Evolutionary conservation across 53 echinoderm and acorn worm species (phyloP).

Genomic region (Holothuria leucospilota): DNA sequence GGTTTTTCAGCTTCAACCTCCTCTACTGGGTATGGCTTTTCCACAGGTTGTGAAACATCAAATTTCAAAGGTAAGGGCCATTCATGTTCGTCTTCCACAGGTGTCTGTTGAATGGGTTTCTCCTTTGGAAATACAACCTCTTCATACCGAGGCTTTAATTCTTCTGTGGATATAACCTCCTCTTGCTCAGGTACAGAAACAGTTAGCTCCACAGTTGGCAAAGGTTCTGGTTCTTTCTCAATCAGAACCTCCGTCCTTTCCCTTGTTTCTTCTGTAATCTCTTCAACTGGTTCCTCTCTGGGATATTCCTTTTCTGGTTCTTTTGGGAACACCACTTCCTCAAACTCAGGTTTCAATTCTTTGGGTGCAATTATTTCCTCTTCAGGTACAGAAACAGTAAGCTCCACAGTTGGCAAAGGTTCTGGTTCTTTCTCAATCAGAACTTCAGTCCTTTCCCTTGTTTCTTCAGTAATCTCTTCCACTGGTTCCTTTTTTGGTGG

Average conservation of each 20-base stretch:
- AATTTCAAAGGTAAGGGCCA: not conserved
- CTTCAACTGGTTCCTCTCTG: conserved; percentile 39
- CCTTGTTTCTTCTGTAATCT: conserved; percentile 49
- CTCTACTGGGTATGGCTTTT: conserved; percentile 69
- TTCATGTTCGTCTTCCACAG: not conserved
- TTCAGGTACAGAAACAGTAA: conserved; percentile 31
- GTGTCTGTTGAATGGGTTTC: conserved; percentile 10
- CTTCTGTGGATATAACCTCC: not conserved
- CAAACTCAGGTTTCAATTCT: conserved; percentile 41
- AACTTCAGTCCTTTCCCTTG: conserved; percentile 56
- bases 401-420: conserved; percentile 45
- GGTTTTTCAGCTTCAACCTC: conserved; percentile 69
- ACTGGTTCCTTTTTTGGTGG: conserved; percentile 32
- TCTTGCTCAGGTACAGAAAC: conserved; percentile 61
- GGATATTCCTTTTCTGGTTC: conserved; percentile 53
- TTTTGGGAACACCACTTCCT: conserved; percentile 67
- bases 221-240: conserved; percentile 51
- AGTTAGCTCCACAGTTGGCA: conserved; percentile 51
- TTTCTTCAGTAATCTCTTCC: conserved; percentile 10
- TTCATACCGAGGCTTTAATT: conserved; percentile 24
- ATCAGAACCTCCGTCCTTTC: conserved; percentile 56
- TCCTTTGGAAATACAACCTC: conserved; percentile 35
- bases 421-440: conserved; percentile 57
- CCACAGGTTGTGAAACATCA: conserved; percentile 56
- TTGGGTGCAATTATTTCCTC: not conserved